phyloP scores from a whole-genome alignment of 2,888 invertebrate species.

The Piscicola geometra region DNA sequence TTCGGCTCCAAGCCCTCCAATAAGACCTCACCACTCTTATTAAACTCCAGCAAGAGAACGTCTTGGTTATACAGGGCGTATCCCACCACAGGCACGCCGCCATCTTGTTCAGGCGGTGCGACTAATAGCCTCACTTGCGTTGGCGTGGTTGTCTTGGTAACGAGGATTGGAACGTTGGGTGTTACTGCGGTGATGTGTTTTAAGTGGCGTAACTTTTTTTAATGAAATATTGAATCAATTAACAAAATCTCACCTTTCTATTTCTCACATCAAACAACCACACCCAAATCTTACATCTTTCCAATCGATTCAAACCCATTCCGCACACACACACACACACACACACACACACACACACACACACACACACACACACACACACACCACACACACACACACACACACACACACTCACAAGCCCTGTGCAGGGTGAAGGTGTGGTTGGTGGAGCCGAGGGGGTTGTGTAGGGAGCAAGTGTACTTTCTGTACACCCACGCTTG shows the following conservation, averaged over 20 bases:
- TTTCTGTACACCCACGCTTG: constrained; percentile 10
- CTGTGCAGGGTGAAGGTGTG: not conserved
- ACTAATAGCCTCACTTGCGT: constrained; percentile 15
- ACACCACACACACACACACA: too few relatives aligned
- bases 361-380: too few relatives aligned
- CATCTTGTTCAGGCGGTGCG: constrained; percentile 13
- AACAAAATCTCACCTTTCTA: too few relatives aligned
- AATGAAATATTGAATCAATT: too few relatives aligned
- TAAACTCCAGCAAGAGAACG: not conserved
- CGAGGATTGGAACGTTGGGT: not conserved
- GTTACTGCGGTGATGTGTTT: not conserved
- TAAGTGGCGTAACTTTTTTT: too few relatives aligned
- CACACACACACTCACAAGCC: not conserved
- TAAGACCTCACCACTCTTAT: not conserved
- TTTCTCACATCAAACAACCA: too few relatives aligned
- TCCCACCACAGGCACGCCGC: constrained; percentile 31
- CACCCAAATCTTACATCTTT: too few relatives aligned
- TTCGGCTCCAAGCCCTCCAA: constrained; percentile 17
- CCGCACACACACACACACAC: too few relatives aligned
- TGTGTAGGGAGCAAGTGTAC: constrained; percentile 12
- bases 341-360: too few relatives aligned
- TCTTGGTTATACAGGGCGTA: constrained; percentile 21
- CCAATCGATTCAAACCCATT: too few relatives aligned
- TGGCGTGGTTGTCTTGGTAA: not conserved
- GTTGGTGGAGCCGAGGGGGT: constrained; percentile 19